These are phyloP conservation scores for Andricus quercusramuli DNA, from an alignment of 2,888 invertebrate species.

Conservation along the genomic window DNA sequence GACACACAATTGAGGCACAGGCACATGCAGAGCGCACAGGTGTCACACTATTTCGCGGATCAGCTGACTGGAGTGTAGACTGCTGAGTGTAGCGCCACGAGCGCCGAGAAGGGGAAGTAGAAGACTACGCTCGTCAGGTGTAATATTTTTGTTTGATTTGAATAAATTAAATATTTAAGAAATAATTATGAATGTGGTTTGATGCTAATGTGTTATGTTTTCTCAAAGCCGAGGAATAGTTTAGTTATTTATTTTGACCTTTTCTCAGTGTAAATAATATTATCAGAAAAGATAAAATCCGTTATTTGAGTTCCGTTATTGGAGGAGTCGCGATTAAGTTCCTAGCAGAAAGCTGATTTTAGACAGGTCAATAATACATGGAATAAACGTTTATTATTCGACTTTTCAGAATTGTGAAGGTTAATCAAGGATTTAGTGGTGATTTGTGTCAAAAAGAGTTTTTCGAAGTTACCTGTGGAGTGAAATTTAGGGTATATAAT, in stretches of 20 bases:
- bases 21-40: conserved; percentile 45
- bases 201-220: background rate
- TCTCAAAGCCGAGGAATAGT: background rate
- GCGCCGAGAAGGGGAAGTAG: too few relatives aligned
- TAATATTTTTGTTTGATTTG: background rate
- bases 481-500: background rate
- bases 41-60: conserved; percentile 63
- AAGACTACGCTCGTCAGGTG: conserved; percentile 41
- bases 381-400: background rate
- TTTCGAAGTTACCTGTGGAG: background rate
- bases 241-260: background rate
- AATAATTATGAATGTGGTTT: background rate
- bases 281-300: background rate
- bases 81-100: conserved; percentile 51
- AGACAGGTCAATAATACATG: background rate
- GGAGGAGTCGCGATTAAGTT: too few relatives aligned
- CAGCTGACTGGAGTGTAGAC: conserved; percentile 62
- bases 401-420: background rate
- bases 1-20: conserved; percentile 37
- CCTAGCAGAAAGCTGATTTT: background rate
- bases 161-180: background rate
- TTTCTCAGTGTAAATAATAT: background rate
- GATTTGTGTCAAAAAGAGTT: background rate
- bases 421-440: background rate
- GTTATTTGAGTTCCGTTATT: background rate